Percentiles rank a stretch among this genome's conserved stretches.
Conservation (phyloP, 2,113 vertebrate genomes). For the Falco punctatus region DNA sequence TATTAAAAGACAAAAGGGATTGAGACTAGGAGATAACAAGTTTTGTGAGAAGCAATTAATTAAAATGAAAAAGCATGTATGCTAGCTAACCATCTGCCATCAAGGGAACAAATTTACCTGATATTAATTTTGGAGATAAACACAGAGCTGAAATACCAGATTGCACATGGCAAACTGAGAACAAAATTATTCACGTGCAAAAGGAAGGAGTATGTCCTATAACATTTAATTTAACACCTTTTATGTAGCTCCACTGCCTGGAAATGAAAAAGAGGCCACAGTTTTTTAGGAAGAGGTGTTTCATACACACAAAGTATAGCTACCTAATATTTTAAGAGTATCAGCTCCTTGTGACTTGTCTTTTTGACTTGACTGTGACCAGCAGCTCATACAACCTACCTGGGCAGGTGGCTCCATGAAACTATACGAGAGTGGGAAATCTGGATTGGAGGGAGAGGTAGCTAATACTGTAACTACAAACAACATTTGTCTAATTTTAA, state of each 20-base stretch:
- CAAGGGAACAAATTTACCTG: constrained; percentile 39
- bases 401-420: background rate
- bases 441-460: background rate
- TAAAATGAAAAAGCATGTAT: background rate
- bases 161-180: background rate
- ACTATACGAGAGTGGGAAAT: background rate
- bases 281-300: background rate
- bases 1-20: background rate
- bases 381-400: background rate
- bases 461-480: background rate
- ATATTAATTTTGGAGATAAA: constrained; percentile 38
- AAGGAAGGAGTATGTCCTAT: background rate
- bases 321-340: background rate
- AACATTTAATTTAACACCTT: background rate
- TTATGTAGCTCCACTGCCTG: background rate
- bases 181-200: background rate
- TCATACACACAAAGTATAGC: background rate
- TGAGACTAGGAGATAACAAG: background rate
- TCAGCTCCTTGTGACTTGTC: background rate
- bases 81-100: constrained; percentile 45
- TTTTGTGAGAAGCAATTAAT: constrained; percentile 10
- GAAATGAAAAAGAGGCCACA: background rate
- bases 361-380: background rate
- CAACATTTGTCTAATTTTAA: background rate
- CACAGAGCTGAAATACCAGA: background rate